Conservation (phyloP, 2,888 invertebrate species). For the Dryocosmus kuriphilus region DNA sequence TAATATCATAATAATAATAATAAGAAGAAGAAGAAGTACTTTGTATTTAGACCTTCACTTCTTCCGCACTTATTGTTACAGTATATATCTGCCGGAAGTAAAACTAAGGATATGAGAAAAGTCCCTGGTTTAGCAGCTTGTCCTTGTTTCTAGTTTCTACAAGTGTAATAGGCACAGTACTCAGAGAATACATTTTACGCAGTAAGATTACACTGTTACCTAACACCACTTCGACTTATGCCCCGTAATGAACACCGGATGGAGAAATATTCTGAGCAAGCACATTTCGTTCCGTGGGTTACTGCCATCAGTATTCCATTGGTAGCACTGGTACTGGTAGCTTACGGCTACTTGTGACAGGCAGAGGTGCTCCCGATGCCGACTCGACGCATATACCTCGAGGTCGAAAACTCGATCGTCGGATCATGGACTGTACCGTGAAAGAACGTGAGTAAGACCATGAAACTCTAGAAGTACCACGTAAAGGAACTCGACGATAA, state of each 20-base stretch:
- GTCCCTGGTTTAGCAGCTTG: neutral
- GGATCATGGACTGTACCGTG: slow-evolving; percentile 23
- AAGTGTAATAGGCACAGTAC: neutral
- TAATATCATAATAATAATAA: too few relatives aligned
- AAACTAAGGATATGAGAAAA: neutral
- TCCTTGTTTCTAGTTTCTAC: neutral
- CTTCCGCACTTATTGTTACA: neutral
- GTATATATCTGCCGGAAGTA: neutral
- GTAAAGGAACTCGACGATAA: neutral
- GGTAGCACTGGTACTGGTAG: slow-evolving; percentile 54
- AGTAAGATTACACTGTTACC: slow-evolving; percentile 42
- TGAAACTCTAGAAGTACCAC: slow-evolving; percentile 7
- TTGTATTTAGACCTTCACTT: too few relatives aligned
- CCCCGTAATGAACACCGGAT: slow-evolving; percentile 63
- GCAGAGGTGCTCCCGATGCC: slow-evolving; percentile 56
- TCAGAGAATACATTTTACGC: slow-evolving; percentile 12
- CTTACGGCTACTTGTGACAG: slow-evolving; percentile 44
- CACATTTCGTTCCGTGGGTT: slow-evolving; percentile 49
- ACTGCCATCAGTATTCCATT: slow-evolving; percentile 49
- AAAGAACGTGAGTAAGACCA: neutral
- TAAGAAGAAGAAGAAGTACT: too few relatives aligned
- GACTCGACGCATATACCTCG: slow-evolving; percentile 2
- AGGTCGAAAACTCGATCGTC: slow-evolving; percentile 26
- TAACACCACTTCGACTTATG: slow-evolving; percentile 41
- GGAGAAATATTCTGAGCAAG: slow-evolving; percentile 63